phyloP scores from a whole-genome alignment of 2,797 vertebrate species.

The Setipinna tenuifilis region DNA sequence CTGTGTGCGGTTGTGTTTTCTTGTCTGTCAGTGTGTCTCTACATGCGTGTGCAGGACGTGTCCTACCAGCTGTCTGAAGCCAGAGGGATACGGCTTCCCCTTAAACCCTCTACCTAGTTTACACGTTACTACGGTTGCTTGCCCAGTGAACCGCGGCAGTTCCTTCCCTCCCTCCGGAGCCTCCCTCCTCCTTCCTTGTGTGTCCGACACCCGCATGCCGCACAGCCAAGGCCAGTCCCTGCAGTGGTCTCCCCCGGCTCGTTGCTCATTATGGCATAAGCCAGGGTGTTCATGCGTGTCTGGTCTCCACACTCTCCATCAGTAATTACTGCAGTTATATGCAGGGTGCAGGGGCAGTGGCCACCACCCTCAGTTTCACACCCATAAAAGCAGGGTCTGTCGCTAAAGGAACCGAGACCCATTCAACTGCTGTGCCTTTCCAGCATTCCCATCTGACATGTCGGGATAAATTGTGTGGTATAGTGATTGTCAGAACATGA shows the following conservation, averaged over 20 bases:
- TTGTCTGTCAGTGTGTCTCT: constrained; percentile 13
- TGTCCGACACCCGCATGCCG: background rate
- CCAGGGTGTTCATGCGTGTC: background rate
- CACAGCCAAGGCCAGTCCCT: background rate
- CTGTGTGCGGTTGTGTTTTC: background rate
- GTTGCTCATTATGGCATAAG: constrained; percentile 16
- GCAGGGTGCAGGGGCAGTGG: constrained; percentile 13
- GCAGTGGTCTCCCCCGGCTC: background rate
- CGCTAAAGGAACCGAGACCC: background rate
- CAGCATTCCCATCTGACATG: background rate
- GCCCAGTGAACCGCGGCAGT: background rate
- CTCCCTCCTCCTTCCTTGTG: background rate
- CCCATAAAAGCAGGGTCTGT: background rate
- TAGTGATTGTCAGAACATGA: background rate
- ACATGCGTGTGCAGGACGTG: background rate
- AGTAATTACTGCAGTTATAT: constrained; percentile 12
- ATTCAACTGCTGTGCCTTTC: background rate
- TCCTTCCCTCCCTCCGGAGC: background rate
- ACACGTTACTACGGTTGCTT: background rate
- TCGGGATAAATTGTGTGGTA: background rate
- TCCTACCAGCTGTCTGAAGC: background rate
- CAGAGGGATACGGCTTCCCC: background rate
- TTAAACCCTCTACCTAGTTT: background rate
- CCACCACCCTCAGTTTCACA: background rate
- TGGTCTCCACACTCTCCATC: background rate